Conservation (phyloP, 2,888 invertebrate species). For the Lithophane ornitopus region DNA sequence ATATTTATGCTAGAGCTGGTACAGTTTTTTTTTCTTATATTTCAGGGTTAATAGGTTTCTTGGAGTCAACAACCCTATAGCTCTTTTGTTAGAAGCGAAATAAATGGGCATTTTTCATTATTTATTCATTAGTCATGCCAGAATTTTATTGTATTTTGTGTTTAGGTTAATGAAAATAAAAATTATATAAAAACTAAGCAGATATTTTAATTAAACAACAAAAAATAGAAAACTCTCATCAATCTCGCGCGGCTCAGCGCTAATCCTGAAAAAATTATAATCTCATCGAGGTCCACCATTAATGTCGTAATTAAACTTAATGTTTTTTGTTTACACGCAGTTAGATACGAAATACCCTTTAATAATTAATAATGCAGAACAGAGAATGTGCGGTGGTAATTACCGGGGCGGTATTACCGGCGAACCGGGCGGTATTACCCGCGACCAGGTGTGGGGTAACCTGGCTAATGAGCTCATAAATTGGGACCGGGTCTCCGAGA, state of each 20-base stretch:
- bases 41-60: constrained; percentile 34
- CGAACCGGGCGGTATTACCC: constrained; percentile 67
- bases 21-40: constrained; percentile 37
- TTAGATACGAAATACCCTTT: constrained; percentile 69
- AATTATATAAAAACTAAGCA: constrained; percentile 3
- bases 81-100: constrained; percentile 34
- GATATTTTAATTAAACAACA: constrained; percentile 46
- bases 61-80: constrained; percentile 10
- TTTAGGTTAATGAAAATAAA: constrained; percentile 21
- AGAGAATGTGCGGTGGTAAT: constrained; percentile 77
- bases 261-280: constrained; percentile 66
- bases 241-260: constrained; percentile 41
- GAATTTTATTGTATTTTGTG: constrained; percentile 25
- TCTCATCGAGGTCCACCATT: constrained; percentile 61
- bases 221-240: constrained; percentile 51
- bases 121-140: constrained; percentile 34
- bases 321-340: constrained; percentile 71
- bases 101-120: constrained; percentile 34
- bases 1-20: constrained; percentile 42
- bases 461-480: constrained; percentile 75
- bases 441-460: constrained; percentile 71
- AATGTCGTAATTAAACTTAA: constrained; percentile 73
- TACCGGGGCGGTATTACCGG: constrained; percentile 61
- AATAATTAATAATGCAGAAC: constrained; percentile 78
- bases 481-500: constrained; percentile 66